Conservation (phyloP, 23 tunicate genomes). For the Trididemnum miniatum region DNA sequence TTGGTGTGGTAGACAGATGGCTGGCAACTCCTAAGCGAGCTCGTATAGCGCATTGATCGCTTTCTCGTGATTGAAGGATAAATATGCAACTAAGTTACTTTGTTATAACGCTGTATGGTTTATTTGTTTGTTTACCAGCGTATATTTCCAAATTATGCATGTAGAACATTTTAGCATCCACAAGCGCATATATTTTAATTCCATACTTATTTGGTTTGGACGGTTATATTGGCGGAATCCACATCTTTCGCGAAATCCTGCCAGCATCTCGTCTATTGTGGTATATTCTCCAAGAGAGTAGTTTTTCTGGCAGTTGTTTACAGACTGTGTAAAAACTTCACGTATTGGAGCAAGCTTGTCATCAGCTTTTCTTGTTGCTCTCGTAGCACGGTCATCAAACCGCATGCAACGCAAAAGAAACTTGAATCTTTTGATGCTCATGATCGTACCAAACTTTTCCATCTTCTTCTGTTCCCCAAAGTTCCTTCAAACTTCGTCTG, state of each 20-base stretch:
- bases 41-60: too few species aligned
- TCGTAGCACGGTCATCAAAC: constrained; percentile 8
- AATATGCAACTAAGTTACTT: too few species aligned
- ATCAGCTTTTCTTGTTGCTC: not conserved
- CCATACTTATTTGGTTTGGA: constrained; percentile 20
- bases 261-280: constrained; percentile 18
- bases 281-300: not conserved
- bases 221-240: constrained; percentile 9
- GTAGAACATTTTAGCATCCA: constrained; percentile 1
- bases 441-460: too few species aligned
- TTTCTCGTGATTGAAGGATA: too few species aligned
- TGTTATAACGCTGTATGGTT: too few species aligned
- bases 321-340: not conserved
- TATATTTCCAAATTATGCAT: constrained; percentile 9
- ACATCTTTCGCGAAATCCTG: constrained; percentile 25
- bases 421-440: not conserved
- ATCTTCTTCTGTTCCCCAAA: too few species aligned
- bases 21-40: too few species aligned
- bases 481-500: too few species aligned
- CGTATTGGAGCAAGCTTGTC: constrained; percentile 18
- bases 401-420: constrained; percentile 1
- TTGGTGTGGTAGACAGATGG: too few species aligned
- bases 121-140: too few species aligned
- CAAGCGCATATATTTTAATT: constrained; percentile 9
- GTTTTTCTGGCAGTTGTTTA: not conserved